Base-by-base conservation (phyloP, 2,888 invertebrate species). In the Drosophila nr. fundita region DNA sequence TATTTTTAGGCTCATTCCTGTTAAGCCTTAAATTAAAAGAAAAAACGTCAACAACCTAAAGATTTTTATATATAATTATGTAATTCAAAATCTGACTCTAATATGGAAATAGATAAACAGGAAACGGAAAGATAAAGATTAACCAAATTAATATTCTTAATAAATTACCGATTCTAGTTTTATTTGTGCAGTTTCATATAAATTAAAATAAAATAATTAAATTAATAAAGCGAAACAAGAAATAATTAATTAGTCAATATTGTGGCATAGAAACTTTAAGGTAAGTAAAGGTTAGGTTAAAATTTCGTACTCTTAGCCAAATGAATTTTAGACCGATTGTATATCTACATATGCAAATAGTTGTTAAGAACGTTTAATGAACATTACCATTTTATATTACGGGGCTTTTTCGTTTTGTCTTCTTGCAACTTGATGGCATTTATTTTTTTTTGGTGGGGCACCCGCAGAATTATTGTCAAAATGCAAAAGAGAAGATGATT, bases 391-490 rank as follows among this genome's bases (percentile, higher is more conserved):
- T 29, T 52, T 55, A 62, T 74, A 60, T 59, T 53, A 64, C 55
- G 61, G 60, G 40, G 15, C 48, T 67, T 65, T 55, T 30, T n/a
- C 18, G 54, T n/a, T 54, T 1, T 55, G 27, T 42, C 42, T 48
- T 38, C 55, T 60, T 54, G 24, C 34, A 42, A 27, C 30, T 50
- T 66, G 48, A 40, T 36, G 40, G 27, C 61, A 36, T 53, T 34
- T 49, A n/a, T 50, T n/a, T 71, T 66, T 55, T 21, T 15, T 15
- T 36, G 79, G 61, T 69, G 76, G 71, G 74, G 80, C 76, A 88
- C 84, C 87, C 87, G 87, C 84, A 89, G 89, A 83, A 79, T 76
- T 75, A 76, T 84, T 87, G 90, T 87, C 89, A 87, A 86, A 87
- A 89, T 89, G 87, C 88, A 78, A 78, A 80, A 80, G 89, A 76